These are phyloP conservation scores for Apodemia duryi DNA, from an alignment of 2,888 invertebrate genomes.

Conservation along the genomic window DNA sequence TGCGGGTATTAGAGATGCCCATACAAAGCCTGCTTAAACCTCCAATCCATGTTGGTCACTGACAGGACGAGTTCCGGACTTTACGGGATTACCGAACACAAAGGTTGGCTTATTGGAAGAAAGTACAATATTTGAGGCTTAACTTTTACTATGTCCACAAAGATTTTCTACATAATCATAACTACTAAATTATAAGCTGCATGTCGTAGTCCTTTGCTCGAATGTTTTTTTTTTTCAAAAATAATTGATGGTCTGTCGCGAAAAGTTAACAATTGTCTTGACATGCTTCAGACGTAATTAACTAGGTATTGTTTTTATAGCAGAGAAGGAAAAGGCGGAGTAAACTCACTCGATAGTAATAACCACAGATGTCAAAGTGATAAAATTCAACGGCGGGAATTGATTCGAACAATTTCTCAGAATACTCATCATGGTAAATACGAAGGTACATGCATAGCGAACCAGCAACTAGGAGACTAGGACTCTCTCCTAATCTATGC, in stretches of 20 bases:
- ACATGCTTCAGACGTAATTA: no score
- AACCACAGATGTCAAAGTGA: no score
- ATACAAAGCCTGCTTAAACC: constrained; percentile 61
- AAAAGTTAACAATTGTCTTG: no score
- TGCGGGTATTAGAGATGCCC: constrained; percentile 63
- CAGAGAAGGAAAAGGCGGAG: no score
- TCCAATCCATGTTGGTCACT: constrained; percentile 43
- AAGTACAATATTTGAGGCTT: constrained; percentile 60
- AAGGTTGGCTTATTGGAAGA: constrained; percentile 57
- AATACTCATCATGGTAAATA: no score
- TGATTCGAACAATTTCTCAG: no score
- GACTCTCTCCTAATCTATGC: no score
- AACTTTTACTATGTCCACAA: constrained; percentile 44
- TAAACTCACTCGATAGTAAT: no score
- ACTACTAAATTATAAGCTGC: constrained; percentile 10
- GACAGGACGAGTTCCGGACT: constrained; percentile 52
- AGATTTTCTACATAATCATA: constrained; percentile 26
- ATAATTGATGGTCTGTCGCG: background rate
- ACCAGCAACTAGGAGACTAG: no score
- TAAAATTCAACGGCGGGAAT: no score
- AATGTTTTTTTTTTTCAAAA: background rate
- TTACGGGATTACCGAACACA: constrained; percentile 57
- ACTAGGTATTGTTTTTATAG: no score
- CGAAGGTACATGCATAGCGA: no score
- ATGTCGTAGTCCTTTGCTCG: background rate